Conservation (phyloP, 2,113 vertebrate species). For the Crotophaga sulcirostris region DNA sequence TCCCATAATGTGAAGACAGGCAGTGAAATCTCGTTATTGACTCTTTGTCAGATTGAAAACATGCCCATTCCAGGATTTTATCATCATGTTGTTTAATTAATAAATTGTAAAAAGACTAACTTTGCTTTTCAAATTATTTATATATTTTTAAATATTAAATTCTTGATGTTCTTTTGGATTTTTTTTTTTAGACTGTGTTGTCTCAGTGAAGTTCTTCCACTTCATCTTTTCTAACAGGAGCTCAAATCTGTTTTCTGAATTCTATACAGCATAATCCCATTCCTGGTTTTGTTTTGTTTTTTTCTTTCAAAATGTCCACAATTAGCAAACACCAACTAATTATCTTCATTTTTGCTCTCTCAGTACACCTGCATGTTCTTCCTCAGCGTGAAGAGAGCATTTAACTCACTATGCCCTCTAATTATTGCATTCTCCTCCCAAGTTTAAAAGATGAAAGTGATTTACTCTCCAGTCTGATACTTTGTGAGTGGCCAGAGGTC, state of each 20-base stretch:
- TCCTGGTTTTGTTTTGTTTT: neutral
- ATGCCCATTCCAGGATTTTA: neutral
- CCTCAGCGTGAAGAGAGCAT: conserved; percentile 1
- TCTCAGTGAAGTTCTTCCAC: neutral
- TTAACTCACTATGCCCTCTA: conserved; percentile 22
- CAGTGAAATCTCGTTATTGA: neutral
- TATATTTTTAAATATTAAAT: neutral
- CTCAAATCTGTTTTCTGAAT: neutral
- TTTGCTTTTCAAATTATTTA: neutral
- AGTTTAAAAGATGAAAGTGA: conserved; percentile 38
- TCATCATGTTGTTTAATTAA: neutral
- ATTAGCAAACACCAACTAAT: conserved; percentile 4
- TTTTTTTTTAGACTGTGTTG: neutral
- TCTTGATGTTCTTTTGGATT: neutral
- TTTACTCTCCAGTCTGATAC: conserved; percentile 7
- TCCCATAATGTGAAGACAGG: neutral
- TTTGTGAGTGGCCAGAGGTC: neutral
- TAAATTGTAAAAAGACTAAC: neutral
- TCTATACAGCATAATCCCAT: neutral
- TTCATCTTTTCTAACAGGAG: neutral
- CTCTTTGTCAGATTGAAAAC: neutral
- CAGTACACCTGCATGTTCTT: conserved; percentile 24
- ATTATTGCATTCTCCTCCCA: conserved; percentile 35
- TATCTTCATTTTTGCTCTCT: neutral
- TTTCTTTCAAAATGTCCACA: neutral